Evolutionary conservation across 2,797 vertebrate genomes (phyloP).

Genomic region (Liparis tanakae): DNA sequence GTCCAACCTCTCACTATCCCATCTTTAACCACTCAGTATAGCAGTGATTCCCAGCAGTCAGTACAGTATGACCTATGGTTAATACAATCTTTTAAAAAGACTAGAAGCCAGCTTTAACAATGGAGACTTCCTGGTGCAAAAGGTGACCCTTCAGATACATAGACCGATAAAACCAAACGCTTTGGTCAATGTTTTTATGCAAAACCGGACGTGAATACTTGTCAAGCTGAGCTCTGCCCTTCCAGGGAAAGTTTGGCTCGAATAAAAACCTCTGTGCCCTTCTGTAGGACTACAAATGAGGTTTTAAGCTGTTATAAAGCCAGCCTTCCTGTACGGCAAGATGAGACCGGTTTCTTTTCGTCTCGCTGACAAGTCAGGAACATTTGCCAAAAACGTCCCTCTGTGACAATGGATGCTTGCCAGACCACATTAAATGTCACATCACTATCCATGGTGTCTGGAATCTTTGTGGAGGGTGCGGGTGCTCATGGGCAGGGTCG

Average conservation of each 20-base stretch:
- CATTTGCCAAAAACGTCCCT: conserved; percentile 66
- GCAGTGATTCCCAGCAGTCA: conserved; percentile 43
- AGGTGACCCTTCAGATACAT: background rate
- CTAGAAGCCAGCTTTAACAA: background rate
- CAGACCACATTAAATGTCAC: conserved; percentile 86
- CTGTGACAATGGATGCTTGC: conserved; percentile 78
- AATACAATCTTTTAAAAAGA: background rate
- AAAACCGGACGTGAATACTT: background rate
- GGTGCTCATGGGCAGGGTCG: conserved; percentile 72
- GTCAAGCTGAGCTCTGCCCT: background rate
- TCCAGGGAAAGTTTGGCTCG: background rate
- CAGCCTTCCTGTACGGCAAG: conserved; percentile 21
- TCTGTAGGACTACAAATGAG: conserved; percentile 23
- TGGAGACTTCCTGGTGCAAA: background rate
- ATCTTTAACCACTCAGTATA: conserved; percentile 24
- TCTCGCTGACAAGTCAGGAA: conserved; percentile 67
- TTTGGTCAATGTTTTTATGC: background rate
- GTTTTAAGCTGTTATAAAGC: conserved; percentile 23
- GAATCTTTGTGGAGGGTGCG: conserved; percentile 82
- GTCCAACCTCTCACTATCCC: conserved; percentile 25
- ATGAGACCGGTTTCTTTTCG: conserved; percentile 35
- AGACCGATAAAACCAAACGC: background rate
- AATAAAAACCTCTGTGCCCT: conserved; percentile 12
- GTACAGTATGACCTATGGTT: background rate
- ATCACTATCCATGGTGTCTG: conserved; percentile 83